Evolutionary conservation across 1,140 invertebrate genomes (phyloP).

Genomic region (Micrasema minimum): DNA sequence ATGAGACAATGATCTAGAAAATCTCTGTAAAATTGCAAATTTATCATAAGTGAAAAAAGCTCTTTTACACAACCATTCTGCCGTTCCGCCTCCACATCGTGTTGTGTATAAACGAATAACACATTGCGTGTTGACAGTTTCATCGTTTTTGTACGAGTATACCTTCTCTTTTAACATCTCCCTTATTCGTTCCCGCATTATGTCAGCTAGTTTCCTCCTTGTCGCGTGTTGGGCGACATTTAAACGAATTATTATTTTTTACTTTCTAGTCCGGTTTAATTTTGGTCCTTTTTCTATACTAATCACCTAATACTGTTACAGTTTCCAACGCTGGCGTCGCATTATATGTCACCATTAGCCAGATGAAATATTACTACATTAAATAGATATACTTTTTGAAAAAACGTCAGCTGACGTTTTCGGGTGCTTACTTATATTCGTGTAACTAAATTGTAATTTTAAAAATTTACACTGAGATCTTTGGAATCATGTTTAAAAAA

Average conservation of each 20-base stretch:
- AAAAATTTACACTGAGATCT: not conserved
- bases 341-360: conserved; percentile 33
- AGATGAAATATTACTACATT: conserved; percentile 36
- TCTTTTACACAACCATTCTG: too few relatives aligned
- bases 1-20: too few relatives aligned
- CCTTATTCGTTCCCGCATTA: not conserved
- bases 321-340: conserved; percentile 14
- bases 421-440: not conserved
- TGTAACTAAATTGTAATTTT: conserved; percentile 6
- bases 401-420: not conserved
- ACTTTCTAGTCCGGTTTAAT: conserved; percentile 20
- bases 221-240: conserved; percentile 41
- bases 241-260: conserved; percentile 35
- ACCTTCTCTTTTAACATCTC: conserved; percentile 25
- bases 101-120: too few relatives aligned
- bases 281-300: not conserved
- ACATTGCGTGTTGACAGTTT: conserved; percentile 22
- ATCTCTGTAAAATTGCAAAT: too few relatives aligned
- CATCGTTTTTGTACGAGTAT: not conserved
- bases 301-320: conserved; percentile 26
- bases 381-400: conserved; percentile 33
- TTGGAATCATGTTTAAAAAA: not conserved
- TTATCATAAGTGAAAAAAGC: too few relatives aligned
- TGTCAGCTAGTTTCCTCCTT: conserved; percentile 22
- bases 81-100: too few relatives aligned